Base-by-base conservation (phyloP, 2,888 invertebrate genomes). In the Aleiodes testaceus region DNA sequence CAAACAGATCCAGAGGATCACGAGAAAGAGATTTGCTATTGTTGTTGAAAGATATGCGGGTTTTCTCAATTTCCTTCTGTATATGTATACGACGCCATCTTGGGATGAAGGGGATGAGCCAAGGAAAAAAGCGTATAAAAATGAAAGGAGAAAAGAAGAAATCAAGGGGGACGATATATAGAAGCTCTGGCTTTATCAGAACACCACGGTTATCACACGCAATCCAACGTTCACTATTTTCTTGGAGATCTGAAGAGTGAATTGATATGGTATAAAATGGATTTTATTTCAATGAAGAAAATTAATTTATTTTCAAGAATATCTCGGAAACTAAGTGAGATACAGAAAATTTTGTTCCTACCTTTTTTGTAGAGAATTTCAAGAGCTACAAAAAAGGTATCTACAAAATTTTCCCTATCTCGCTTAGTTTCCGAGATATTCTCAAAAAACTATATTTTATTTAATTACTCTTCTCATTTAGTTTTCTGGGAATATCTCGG, bases 141-240 rank as follows among this genome's bases (percentile, higher is more conserved):
- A 18, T 36, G 36, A 36, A 36, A 36, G 11, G 36, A 36, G 53
- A 26, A 53, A 53, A 18, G 18, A 22, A 26, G 22, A 53, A 20
- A 53, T 52, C 53, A n/a, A 53, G 53, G 53, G 53, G n/a, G n/a
- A 53, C 18, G 2, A 53, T 53, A 53, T 36, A 36, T 53, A 20
- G 26, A 53, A 53, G 22, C 53, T n/a, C 12, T 20, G 53, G 53
- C 53, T 53, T 53, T 53, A 22, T 26, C 22, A 18, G 53, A 53
- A 53, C 22, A 53, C 22, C n/a, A 11, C 49, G 14, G 49, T 16
- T 49, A 16, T n/a, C 49, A 49, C 53, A 53, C 53, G 53, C 53
- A 22, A 53, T 53, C 53, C 53, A 53, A 53, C 9, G 36, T 36
- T 53, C 26, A 53, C 53, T 4, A 53, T 53, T 53, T n/a, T n/a